Conservation (phyloP, 1,140 invertebrate species). For the Drosophila albomicans region DNA sequence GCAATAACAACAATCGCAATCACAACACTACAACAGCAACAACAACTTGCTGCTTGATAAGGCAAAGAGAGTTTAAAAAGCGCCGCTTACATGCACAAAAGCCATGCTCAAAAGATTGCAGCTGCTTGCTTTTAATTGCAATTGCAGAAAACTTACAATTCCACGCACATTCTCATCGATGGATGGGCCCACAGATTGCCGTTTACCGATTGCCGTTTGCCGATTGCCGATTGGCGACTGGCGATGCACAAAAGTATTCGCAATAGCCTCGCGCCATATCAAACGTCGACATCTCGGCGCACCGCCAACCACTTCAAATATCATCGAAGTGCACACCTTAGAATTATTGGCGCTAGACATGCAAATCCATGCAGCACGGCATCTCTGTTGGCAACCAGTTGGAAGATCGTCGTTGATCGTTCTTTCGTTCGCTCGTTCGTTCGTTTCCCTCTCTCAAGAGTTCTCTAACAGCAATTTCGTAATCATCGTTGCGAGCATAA, state of each 20-base stretch:
- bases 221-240: slow-evolving; percentile 39
- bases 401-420: neutral
- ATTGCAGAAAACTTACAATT: slow-evolving; percentile 66
- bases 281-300: slow-evolving; percentile 69
- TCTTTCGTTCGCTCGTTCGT: neutral
- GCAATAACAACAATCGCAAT: slow-evolving; percentile 69
- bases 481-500: slow-evolving; percentile 69
- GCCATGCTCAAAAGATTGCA: slow-evolving; percentile 72
- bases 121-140: slow-evolving; percentile 74
- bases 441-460: slow-evolving; percentile 16
- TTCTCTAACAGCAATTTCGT: slow-evolving; percentile 65
- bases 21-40: slow-evolving; percentile 55
- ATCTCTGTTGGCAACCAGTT: slow-evolving; percentile 14
- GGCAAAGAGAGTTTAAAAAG: slow-evolving; percentile 65
- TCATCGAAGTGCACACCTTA: slow-evolving; percentile 75
- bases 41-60: slow-evolving; percentile 63
- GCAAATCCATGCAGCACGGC: slow-evolving; percentile 68
- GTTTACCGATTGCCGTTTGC: neutral
- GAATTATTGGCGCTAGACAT: slow-evolving; percentile 83
- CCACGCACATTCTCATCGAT: slow-evolving; percentile 76
- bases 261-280: slow-evolving; percentile 74
- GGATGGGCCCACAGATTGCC: slow-evolving; percentile 60
- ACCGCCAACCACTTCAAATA: slow-evolving; percentile 66
- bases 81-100: slow-evolving; percentile 79
- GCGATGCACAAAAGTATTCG: slow-evolving; percentile 1